Conservation (phyloP, 2,797 vertebrate genomes). For the Lithobates sylvaticus region DNA sequence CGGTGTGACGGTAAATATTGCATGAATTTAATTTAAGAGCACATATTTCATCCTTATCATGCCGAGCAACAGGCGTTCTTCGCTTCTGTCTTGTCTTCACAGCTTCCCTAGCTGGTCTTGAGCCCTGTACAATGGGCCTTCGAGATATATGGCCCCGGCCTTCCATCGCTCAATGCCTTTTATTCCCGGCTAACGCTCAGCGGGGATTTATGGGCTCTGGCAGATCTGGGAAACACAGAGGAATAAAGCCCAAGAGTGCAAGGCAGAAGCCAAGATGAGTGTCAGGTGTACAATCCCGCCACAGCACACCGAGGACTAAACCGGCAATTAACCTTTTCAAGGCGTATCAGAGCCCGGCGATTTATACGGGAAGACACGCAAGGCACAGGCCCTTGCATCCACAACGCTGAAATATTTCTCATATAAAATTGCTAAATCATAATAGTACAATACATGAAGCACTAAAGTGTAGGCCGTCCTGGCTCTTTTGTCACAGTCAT, state of each 20-base stretch:
- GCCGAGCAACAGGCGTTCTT: slow-evolving; percentile 55
- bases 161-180: slow-evolving; percentile 52
- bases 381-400: background rate
- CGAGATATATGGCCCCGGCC: slow-evolving; percentile 36
- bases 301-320: slow-evolving; percentile 44
- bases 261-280: slow-evolving; percentile 55
- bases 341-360: slow-evolving; percentile 43
- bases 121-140: background rate
- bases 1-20: slow-evolving; percentile 59
- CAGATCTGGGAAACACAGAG: slow-evolving; percentile 58
- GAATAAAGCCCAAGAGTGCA: slow-evolving; percentile 49
- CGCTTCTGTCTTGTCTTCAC: slow-evolving; percentile 5
- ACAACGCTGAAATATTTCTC: slow-evolving; percentile 38
- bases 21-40: slow-evolving; percentile 62
- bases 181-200: slow-evolving; percentile 45
- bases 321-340: slow-evolving; percentile 59
- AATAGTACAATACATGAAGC: slow-evolving; percentile 14
- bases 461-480: background rate
- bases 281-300: slow-evolving; percentile 60
- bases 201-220: slow-evolving; percentile 50
- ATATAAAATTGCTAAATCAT: slow-evolving; percentile 19
- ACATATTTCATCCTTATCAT: slow-evolving; percentile 61
- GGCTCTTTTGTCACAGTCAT: background rate
- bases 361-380: slow-evolving; percentile 46
- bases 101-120: slow-evolving; percentile 21